Evolutionary conservation across 2,888 invertebrate genomes (phyloP).

Genomic region (Apantesis nais): DNA sequence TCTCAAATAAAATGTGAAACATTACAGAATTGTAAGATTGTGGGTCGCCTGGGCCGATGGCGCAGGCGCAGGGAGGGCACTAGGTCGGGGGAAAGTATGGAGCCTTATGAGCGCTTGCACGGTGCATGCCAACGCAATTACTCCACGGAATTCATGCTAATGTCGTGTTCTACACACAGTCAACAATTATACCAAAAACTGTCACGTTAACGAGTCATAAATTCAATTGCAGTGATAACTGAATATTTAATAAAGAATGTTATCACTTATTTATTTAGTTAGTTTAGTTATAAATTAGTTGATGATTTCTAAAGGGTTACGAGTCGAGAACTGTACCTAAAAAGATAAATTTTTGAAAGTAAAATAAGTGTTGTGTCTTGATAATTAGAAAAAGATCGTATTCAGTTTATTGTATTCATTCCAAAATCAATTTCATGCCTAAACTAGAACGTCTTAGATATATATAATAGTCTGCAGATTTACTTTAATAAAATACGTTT

Average conservation of each 20-base stretch:
- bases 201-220: not conserved
- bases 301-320: no score
- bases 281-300: not conserved
- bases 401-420: not conserved
- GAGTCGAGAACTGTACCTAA: no score
- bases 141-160: slow-evolving; percentile 49
- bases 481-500: no score
- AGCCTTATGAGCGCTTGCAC: slow-evolving; percentile 66
- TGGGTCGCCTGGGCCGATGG: slow-evolving; percentile 68
- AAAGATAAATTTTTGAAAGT: no score
- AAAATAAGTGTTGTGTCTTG: no score
- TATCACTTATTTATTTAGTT: no score
- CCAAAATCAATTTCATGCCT: not conserved
- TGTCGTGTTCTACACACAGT: slow-evolving; percentile 30
- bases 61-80: slow-evolving; percentile 73
- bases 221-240: not conserved
- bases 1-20: slow-evolving; percentile 78
- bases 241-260: not conserved
- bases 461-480: no score
- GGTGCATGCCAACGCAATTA: slow-evolving; percentile 74
- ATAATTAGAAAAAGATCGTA: no score
- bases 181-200: slow-evolving; percentile 29
- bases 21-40: slow-evolving; percentile 79
- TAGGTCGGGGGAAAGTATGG: slow-evolving; percentile 84
- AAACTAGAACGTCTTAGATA: no score